Evolutionary conservation across 2,113 vertebrate species (phyloP).

Genomic region (Corythoichthys haematopterus): DNA sequence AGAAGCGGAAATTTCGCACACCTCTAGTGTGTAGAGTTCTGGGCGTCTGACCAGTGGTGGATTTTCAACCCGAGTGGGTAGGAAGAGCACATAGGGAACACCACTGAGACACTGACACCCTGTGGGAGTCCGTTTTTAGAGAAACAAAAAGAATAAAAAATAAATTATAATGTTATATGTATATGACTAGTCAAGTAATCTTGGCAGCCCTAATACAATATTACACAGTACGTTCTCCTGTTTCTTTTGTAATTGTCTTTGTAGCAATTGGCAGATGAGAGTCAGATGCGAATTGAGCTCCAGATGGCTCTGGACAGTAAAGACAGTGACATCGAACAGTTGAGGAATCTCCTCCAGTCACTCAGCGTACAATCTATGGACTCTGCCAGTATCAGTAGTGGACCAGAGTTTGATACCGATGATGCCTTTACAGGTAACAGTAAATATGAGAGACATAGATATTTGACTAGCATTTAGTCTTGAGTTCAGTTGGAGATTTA

Average conservation of each 20-base stretch:
- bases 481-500: not conserved
- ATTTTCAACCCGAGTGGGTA: no score
- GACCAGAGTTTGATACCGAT: slow-evolving; percentile 87
- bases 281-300: slow-evolving; percentile 89
- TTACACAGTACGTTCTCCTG: no score
- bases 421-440: slow-evolving; percentile 84
- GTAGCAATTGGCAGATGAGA: slow-evolving; percentile 94
- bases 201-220: no score
- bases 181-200: no score
- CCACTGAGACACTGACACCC: no score
- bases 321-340: slow-evolving; percentile 98
- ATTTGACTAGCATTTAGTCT: not conserved
- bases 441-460: not conserved
- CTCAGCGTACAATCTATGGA: slow-evolving; percentile 86
- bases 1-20: no score
- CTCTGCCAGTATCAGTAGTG: slow-evolving; percentile 87
- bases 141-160: no score
- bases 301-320: slow-evolving; percentile 99
- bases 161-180: no score
- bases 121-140: no score
- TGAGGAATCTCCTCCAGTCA: slow-evolving; percentile 85
- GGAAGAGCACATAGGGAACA: no score
- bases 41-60: no score
- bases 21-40: no score
- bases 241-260: slow-evolving; percentile 11